phyloP scores from a whole-genome alignment of 2,888 invertebrate genomes.

The Dasysyrphus tricinctus region DNA sequence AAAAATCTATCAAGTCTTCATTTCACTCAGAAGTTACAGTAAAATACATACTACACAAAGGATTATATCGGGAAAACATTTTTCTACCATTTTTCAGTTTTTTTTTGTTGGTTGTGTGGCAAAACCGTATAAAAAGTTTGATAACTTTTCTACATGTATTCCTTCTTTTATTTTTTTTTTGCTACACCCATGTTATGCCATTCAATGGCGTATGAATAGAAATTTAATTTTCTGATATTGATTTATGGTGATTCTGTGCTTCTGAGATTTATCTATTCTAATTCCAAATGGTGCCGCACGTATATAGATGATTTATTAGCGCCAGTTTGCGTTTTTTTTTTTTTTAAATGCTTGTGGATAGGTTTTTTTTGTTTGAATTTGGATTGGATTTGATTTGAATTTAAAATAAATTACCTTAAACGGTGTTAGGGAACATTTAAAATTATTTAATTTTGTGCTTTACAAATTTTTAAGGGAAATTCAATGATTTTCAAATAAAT shows the following conservation, averaged over 20 bases:
- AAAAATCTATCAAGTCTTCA: too few relatives aligned
- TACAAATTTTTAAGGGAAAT: neutral
- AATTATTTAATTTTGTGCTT: neutral
- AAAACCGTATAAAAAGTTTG: slow-evolving; percentile 1
- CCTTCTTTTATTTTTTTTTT: neutral
- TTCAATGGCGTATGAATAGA: slow-evolving; percentile 18
- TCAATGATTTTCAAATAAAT: too few relatives aligned
- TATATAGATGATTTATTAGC: slow-evolving; percentile 16
- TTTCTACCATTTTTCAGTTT: neutral
- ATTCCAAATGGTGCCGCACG: neutral
- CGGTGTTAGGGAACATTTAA: neutral
- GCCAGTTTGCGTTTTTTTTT: neutral
- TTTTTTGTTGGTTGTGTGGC: neutral
- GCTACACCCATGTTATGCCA: neutral
- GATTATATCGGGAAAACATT: neutral
- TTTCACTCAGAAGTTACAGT: too few relatives aligned
- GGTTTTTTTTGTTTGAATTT: slow-evolving; percentile 4
- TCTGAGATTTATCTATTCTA: slow-evolving; percentile 2
- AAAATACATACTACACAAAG: neutral
- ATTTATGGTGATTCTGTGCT: slow-evolving; percentile 15
- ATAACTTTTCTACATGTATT: neutral
- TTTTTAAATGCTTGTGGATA: neutral
- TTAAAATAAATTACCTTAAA: neutral
- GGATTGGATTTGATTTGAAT: neutral
- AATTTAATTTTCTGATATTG: slow-evolving; percentile 14